These are phyloP conservation scores for Neofelis nebulosa DNA, from an alignment of 2,113 vertebrate genomes.

Conservation along the genomic window DNA sequence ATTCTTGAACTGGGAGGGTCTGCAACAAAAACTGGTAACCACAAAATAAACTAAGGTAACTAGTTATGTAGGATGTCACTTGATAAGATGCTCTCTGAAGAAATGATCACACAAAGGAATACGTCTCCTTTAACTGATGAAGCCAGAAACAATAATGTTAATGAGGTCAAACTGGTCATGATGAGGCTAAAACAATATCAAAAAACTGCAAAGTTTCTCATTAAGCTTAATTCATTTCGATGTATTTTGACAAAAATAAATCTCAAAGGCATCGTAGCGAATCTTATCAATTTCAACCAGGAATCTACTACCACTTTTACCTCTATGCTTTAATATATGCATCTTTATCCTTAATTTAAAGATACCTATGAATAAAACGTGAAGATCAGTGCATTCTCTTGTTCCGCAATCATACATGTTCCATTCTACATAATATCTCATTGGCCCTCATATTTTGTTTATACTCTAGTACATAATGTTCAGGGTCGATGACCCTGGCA, in stretches of 20 bases:
- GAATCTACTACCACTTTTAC: conserved; percentile 34
- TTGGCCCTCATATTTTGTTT: not conserved
- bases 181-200: conserved; percentile 51
- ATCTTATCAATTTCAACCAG: conserved; percentile 56
- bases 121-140: conserved; percentile 43
- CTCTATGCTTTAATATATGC: conserved; percentile 43
- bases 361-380: conserved; percentile 43
- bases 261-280: not conserved
- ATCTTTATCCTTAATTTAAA: conserved; percentile 53
- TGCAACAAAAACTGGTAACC: conserved; percentile 45
- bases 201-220: conserved; percentile 38
- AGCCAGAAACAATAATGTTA: conserved; percentile 64
- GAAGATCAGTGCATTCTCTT: conserved; percentile 45
- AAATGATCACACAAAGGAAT: conserved; percentile 36
- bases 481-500: not conserved
- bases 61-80: conserved; percentile 13
- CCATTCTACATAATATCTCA: not conserved
- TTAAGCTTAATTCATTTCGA: conserved; percentile 49
- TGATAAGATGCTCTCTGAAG: conserved; percentile 50
- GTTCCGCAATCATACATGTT: conserved; percentile 11
- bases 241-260: conserved; percentile 7
- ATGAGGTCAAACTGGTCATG: conserved; percentile 60
- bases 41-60: conserved; percentile 73
- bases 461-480: not conserved
- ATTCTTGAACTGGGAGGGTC: conserved; percentile 60